Evolutionary conservation across 1,140 invertebrate genomes (phyloP).

Genomic region (Ganaspis sp.): DNA sequence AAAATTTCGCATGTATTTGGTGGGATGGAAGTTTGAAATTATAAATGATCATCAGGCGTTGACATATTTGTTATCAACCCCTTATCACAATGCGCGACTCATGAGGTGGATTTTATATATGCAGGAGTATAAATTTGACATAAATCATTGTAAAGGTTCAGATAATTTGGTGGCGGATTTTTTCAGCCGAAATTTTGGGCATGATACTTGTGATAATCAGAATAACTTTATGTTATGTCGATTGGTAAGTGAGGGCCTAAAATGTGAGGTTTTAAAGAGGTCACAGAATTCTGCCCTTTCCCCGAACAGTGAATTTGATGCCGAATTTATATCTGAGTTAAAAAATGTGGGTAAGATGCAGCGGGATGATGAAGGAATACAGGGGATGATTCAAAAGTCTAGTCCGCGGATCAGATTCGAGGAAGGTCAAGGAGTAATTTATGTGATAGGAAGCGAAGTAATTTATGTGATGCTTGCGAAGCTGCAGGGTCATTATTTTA

Average conservation of each 20-base stretch:
- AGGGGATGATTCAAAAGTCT: no score
- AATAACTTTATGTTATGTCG: background rate
- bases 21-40: conserved; percentile 30
- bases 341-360: background rate
- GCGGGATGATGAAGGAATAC: no score
- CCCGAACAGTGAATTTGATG: background rate
- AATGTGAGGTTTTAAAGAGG: background rate
- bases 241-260: background rate
- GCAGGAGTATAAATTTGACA: background rate
- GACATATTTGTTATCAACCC: background rate
- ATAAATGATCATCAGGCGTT: conserved; percentile 1
- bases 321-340: background rate
- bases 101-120: background rate
- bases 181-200: background rate
- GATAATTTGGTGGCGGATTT: background rate
- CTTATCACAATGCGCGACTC: background rate
- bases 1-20: conserved; percentile 35
- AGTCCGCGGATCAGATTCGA: no score
- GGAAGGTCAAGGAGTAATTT: no score
- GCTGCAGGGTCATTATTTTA: background rate
- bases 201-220: background rate
- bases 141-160: background rate
- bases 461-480: no score
- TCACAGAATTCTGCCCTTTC: background rate
- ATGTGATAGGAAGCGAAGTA: no score